phyloP scores from a whole-genome alignment of 2,113 vertebrate species.

The Passer montanus region DNA sequence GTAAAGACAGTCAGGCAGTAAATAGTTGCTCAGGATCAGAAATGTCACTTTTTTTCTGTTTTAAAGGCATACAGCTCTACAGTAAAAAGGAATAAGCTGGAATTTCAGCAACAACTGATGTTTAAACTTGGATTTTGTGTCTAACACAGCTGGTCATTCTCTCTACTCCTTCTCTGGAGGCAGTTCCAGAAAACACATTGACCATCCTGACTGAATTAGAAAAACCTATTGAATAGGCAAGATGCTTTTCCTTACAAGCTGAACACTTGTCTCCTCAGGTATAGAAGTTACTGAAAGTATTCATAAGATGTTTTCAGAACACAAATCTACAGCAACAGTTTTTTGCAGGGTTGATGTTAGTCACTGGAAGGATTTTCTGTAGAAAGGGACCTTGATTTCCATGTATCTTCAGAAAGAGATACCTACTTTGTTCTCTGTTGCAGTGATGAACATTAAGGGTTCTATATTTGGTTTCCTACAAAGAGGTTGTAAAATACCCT shows the following conservation, averaged over 20 bases:
- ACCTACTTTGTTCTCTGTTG: not conserved
- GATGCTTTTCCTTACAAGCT: not conserved
- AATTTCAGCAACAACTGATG: not conserved
- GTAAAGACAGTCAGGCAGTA: not conserved
- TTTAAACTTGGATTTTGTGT: not conserved
- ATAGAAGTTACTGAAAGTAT: not conserved
- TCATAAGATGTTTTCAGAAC: not conserved
- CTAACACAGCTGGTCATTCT: not conserved
- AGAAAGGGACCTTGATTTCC: not conserved
- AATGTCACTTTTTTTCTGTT: not conserved
- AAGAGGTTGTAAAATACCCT: not conserved
- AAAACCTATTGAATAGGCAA: not conserved
- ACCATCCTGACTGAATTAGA: not conserved
- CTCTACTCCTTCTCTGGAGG: not conserved
- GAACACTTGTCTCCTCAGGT: not conserved
- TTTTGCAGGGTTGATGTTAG: not conserved
- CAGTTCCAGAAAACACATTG: not conserved
- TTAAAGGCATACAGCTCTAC: not conserved
- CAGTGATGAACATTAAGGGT: not conserved
- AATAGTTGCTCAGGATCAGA: not conserved
- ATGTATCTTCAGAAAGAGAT: not conserved
- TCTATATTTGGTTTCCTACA: not conserved
- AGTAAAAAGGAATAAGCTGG: not conserved
- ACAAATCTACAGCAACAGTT: not conserved
- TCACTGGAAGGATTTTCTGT: not conserved